These are phyloP conservation scores for Macrotrachela quadricornifera DNA, from an alignment of 1,140 invertebrate species.

Conservation along the genomic window DNA sequence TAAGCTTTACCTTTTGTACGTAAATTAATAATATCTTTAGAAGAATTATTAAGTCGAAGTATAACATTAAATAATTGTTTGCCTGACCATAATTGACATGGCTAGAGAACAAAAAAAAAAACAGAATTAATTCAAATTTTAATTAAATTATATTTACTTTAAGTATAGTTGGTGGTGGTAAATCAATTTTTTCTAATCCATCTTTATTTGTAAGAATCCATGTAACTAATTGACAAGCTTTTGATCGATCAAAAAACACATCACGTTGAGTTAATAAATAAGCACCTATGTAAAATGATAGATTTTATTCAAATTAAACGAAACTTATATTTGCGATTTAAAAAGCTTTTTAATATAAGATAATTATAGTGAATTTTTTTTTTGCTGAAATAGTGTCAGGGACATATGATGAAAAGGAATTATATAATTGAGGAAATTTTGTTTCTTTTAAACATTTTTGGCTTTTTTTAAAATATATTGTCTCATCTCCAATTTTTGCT, in stretches of 20 bases:
- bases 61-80: constrained; percentile 84
- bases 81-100: constrained; percentile 70
- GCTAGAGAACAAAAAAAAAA: too few relatives aligned
- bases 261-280: constrained; percentile 86
- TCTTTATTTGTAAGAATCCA: constrained; percentile 53
- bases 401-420: too few relatives aligned
- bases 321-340: too few relatives aligned
- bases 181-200: constrained; percentile 43
- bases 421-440: too few relatives aligned
- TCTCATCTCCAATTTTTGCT: too few relatives aligned
- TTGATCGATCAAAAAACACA: constrained; percentile 57
- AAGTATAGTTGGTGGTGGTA: constrained; percentile 73
- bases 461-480: too few relatives aligned
- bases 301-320: too few relatives aligned
- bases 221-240: constrained; percentile 43
- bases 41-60: constrained; percentile 52
- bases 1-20: constrained; percentile 56
- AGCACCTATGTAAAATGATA: constrained; percentile 45
- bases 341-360: too few relatives aligned
- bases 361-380: too few relatives aligned
- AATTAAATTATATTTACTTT: constrained; percentile 36
- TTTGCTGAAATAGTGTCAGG: too few relatives aligned
- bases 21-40: constrained; percentile 62
- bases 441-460: too few relatives aligned
- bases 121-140: not conserved